Conservation (phyloP, 2,888 invertebrate genomes). For the Palloptera scutellata region DNA sequence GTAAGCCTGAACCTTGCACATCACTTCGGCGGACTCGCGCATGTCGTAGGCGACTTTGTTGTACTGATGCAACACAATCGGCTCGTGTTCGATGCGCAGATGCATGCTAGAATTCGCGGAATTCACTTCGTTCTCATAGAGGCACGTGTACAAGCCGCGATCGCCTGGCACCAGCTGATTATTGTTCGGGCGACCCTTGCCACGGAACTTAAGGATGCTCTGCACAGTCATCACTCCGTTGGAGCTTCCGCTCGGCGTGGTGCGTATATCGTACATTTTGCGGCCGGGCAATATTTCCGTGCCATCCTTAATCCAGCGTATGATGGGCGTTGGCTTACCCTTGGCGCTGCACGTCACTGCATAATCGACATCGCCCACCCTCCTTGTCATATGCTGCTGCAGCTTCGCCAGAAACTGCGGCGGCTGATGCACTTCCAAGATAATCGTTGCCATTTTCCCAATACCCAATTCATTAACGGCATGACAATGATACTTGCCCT, state of each 20-base stretch:
- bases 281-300: conserved; percentile 78
- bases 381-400: conserved; percentile 81
- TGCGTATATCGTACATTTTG: conserved; percentile 82
- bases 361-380: conserved; percentile 81
- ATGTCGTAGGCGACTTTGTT: conserved; percentile 88
- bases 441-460: conserved; percentile 83
- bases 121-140: conserved; percentile 89
- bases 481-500: conserved; percentile 89
- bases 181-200: conserved; percentile 78
- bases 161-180: conserved; percentile 84
- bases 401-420: conserved; percentile 84
- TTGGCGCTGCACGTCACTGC: conserved; percentile 84
- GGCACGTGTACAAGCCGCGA: conserved; percentile 85
- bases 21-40: conserved; percentile 83
- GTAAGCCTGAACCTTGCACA: conserved; percentile 89
- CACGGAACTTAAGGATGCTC: conserved; percentile 80
- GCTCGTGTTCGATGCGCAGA: conserved; percentile 89
- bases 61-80: conserved; percentile 84
- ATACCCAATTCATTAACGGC: conserved; percentile 89
- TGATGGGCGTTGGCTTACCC: conserved; percentile 85
- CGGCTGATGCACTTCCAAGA: conserved; percentile 86
- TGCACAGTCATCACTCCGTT: conserved; percentile 83
- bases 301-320: conserved; percentile 88
- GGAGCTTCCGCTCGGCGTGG: conserved; percentile 73
- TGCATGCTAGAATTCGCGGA: conserved; percentile 89